phyloP scores from a whole-genome alignment of 2,888 invertebrate species.

The Meandrusa payeni region DNA sequence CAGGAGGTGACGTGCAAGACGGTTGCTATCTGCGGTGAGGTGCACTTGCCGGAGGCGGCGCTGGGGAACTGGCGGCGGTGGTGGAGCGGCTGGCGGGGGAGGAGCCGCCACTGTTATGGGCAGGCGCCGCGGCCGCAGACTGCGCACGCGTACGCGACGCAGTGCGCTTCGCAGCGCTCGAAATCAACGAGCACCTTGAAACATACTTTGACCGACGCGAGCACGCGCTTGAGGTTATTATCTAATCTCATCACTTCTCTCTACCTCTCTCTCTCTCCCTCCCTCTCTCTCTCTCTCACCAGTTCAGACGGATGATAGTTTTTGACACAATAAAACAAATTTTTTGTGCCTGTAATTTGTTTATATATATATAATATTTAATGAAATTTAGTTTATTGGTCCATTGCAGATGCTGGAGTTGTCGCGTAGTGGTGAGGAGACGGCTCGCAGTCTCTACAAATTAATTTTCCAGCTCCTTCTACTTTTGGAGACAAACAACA shows the following conservation, averaged over 20 bases:
- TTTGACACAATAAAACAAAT: too few species aligned
- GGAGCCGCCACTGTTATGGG: constrained; percentile 96
- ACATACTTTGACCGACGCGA: constrained; percentile 96
- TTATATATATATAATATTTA: too few species aligned
- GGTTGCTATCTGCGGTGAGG: constrained; percentile 59
- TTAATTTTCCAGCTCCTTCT: constrained; percentile 93
- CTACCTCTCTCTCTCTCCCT: too few species aligned
- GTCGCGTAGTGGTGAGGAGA: constrained; percentile 91
- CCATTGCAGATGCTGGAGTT: constrained; percentile 87
- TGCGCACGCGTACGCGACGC: constrained; percentile 88
- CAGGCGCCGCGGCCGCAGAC: constrained; percentile 86
- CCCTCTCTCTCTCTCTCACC: too few species aligned
- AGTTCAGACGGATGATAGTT: too few species aligned
- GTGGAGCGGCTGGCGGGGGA: constrained; percentile 82
- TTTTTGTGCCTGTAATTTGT: too few species aligned
- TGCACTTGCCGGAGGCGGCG: constrained; percentile 35
- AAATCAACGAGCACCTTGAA: constrained; percentile 97
- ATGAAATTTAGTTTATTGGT: background rate
- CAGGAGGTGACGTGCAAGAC: constrained; percentile 91
- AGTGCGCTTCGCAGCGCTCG: constrained; percentile 92
- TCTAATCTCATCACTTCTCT: too few species aligned
- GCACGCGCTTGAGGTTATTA: constrained; percentile 92
- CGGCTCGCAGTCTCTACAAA: constrained; percentile 94
- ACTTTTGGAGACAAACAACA: constrained; percentile 92
- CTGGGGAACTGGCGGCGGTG: constrained; percentile 68